A percentile compares a stretch with the other conserved stretches of the same genome.
Conservation (phyloP, 2,113 vertebrate species). For the Sigmodon hispidus region DNA sequence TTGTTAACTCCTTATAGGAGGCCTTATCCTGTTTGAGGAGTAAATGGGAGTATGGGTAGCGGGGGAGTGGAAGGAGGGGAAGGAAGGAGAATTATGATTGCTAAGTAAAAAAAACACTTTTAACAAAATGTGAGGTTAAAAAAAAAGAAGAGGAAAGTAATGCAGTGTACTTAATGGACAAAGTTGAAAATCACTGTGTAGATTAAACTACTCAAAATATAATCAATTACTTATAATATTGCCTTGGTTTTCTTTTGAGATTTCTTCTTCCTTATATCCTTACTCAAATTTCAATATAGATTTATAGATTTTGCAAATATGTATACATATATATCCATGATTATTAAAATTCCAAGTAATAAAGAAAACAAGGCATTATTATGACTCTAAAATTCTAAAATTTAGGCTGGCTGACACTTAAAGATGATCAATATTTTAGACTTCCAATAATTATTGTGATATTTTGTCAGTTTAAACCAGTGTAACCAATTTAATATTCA, state of each 20-base stretch:
- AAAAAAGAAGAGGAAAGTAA: no score
- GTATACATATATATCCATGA: neutral
- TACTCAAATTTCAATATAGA: neutral
- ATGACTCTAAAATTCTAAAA: neutral
- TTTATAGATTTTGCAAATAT: neutral
- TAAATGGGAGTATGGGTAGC: no score
- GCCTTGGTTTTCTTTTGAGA: neutral
- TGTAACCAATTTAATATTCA: neutral
- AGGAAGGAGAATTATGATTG: no score
- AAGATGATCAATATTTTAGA: neutral
- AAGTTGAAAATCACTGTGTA: neutral
- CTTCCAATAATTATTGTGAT: neutral
- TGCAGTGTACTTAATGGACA: neutral
- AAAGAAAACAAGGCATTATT: neutral
- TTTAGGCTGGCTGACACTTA: neutral
- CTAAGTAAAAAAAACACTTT: no score
- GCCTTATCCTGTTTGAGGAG: no score
- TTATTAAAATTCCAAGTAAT: neutral
- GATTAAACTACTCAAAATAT: neutral
- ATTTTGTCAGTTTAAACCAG: neutral
- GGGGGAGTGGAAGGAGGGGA: no score
- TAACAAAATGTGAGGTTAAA: no score
- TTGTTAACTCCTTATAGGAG: no score
- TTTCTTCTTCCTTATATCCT: neutral
- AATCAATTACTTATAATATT: neutral